phyloP scores from a whole-genome alignment of 2,113 vertebrate species.

The Semnopithecus entellus region DNA sequence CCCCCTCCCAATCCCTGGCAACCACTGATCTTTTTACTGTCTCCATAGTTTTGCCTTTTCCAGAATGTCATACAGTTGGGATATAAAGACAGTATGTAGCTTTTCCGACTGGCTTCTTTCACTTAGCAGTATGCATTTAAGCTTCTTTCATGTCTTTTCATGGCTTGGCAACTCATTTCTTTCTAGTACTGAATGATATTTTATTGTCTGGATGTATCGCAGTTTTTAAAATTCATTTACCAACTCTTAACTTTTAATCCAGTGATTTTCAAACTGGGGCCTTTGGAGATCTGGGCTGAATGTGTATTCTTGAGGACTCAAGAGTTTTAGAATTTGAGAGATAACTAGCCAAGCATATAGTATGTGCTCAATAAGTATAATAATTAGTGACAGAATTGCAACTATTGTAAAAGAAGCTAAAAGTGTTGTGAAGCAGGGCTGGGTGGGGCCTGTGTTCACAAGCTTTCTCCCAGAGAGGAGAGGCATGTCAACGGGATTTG shows the following conservation, averaged over 20 bases:
- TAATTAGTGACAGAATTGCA: not conserved
- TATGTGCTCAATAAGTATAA: not conserved
- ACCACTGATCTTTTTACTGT: not conserved
- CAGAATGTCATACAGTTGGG: not conserved
- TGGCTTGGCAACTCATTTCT: not conserved
- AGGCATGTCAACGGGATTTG: not conserved
- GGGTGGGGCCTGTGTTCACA: not conserved
- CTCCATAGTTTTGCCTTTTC: not conserved
- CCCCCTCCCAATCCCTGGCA: not conserved
- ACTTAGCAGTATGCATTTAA: not conserved
- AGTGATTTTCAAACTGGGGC: not conserved
- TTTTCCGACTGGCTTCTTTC: not conserved
- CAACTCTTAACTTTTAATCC: not conserved
- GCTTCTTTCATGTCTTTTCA: not conserved
- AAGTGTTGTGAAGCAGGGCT: not conserved
- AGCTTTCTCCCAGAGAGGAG: not conserved
- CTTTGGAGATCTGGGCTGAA: not conserved
- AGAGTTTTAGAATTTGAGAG: constrained; percentile 1
- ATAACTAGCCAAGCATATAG: not conserved
- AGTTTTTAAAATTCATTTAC: not conserved
- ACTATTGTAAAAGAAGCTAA: not conserved
- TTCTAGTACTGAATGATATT: not conserved
- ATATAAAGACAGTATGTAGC: not conserved
- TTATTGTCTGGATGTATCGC: not conserved
- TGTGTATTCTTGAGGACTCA: not conserved